Percentiles rank a stretch among this genome's conserved stretches.
Evolutionary conservation across 2,797 vertebrate species (phyloP).

Genomic region (Miichthys miiuy): DNA sequence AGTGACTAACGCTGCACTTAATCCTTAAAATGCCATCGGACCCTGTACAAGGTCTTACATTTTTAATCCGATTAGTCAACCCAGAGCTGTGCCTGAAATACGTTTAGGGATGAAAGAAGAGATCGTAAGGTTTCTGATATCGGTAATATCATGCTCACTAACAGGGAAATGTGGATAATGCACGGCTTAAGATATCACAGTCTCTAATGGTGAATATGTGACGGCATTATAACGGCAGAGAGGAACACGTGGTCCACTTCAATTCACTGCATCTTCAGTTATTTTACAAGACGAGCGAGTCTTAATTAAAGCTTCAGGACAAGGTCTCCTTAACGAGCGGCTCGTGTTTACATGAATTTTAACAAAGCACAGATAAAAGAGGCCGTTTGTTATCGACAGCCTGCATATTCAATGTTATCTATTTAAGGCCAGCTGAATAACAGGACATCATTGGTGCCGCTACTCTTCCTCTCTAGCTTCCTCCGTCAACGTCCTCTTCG

Average conservation of each 20-base stretch:
- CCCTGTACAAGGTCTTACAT: conserved; percentile 64
- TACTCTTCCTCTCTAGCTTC: too few species aligned
- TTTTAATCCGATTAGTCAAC: conserved; percentile 77
- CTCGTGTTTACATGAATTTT: background rate
- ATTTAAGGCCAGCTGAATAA: background rate
- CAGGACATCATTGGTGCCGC: too few species aligned
- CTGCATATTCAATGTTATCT: background rate
- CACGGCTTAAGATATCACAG: conserved; percentile 46
- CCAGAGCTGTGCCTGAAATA: conserved; percentile 45
- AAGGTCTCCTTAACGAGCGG: background rate
- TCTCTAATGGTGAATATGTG: conserved; percentile 45
- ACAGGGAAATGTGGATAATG: conserved; percentile 52
- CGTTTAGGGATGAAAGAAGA: conserved; percentile 55
- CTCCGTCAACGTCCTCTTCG: too few species aligned
- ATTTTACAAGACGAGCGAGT: background rate
- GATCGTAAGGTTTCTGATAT: conserved; percentile 55
- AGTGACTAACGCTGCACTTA: conserved; percentile 61
- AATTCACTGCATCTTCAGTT: conserved; percentile 8
- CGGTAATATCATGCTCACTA: conserved; percentile 50
- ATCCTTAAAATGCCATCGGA: conserved; percentile 72
- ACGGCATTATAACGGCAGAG: conserved; percentile 27
- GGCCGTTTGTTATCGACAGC: background rate
- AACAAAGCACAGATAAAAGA: background rate
- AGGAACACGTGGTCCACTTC: background rate
- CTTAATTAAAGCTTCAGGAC: conserved; percentile 3